Evolutionary conservation across 2,888 invertebrate species (phyloP), one percentile per base, ranked within the genome.

Genomic region (Synanthedon tipuliformis): DNA sequence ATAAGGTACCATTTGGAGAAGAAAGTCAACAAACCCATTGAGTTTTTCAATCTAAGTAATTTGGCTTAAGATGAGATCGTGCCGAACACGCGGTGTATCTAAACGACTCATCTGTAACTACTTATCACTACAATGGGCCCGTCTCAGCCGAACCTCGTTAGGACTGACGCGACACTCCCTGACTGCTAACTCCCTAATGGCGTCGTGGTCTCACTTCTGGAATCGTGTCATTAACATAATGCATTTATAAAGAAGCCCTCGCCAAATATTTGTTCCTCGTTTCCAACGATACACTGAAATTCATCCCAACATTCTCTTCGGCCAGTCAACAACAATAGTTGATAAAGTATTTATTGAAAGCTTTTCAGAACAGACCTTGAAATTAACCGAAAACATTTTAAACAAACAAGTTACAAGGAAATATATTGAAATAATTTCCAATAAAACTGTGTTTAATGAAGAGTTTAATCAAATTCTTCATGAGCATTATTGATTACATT

Each of bases 91-190:
- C 56, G 54, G 53, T 45, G 51, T 67, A 74, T 75, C 73, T 74
- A 62, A 70, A 73, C 69, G 68, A 62, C 64, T 62, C 59, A 74
- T 72, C 62, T 59, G 50, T 56, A 52, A 50, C 54, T 55, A 62
- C 64, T 62, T 66, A 62, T 60, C 60, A 55, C 56, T 51, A 63
- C 60, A 62, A 63, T 61, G 49, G 15, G 45, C 16, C 49, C 15
- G 49, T 49, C 49, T 49, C 18, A 18, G 23, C 23, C 8, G 15
- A 49, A 45, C 45, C 45, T 49, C 49, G 49, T 49, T 49, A 49
- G 49, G 49, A 45, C 45, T 45, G 45, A 45, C 45, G 45, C 45
- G 45, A 45, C 45, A 45, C 45, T 45, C 45, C 15, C n/a, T 45
- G 45, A n/a, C 45, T 45, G 45, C 45, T 45, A 45, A 45, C 45